Evolutionary conservation across 2,797 vertebrate species (phyloP), one percentile per base, ranked within the genome.

Genomic region (Pangasius macronema): DNA sequence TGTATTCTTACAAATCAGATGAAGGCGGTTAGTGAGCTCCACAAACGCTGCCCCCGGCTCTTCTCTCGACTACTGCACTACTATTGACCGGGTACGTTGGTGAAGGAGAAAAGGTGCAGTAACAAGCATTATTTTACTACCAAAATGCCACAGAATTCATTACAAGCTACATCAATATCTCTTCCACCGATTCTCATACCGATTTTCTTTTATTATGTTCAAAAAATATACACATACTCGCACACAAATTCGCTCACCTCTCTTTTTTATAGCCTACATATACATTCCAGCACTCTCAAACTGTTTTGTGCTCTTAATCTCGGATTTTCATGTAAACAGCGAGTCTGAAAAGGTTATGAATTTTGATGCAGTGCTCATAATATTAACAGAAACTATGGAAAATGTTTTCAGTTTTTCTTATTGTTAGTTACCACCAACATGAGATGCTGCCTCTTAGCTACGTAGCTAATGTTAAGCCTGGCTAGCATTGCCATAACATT

Each of bases 121-220:
- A 49, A 65, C 14, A 20, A 65, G 59, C 39, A 49, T 82, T 65
- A 27, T 65, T 46, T 82, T 82, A 46, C 39, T 82, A 42, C 39
- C 39, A 30, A 22, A 82, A 82, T 65, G 49, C 24, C 27, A n/a
- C 36, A 82, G 80, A 39, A 63, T 82, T 82, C 24, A 65, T 82
- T 82, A 61, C 57, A 63, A 16, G 24, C 57, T 81, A 42, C 57
- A 61, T 63, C 57, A 82, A 46, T 46, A n/a, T n/a, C 36, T 39
- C 79, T n/a, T 82, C 57, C n/a, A 9, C 24, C n/a, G n/a, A n/a
- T n/a, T 46, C 57, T 27, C 13, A 63, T 16, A 63, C 0, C 3
- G 1, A 18, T 18, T 46, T 61, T 4, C 51, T 79, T 79, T 57
- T 13, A 77, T 36, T 24, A 24, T 24, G 18, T 33, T 59, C 1